Base-by-base conservation (phyloP, 1,140 invertebrate genomes). In the Pectinophora gossypiella region DNA sequence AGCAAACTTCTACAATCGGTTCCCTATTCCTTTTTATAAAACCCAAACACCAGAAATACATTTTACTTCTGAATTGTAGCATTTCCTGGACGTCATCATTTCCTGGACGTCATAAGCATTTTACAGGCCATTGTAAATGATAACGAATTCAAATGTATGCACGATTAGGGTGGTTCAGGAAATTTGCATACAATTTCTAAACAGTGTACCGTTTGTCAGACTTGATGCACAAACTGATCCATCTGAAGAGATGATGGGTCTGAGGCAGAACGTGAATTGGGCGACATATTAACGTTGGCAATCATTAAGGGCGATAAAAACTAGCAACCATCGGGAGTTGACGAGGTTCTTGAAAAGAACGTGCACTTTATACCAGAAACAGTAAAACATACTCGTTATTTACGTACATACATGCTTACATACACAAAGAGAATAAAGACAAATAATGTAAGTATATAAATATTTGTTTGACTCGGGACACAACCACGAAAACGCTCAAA, bases 101-200 rank as follows among this genome's bases (percentile, higher is more conserved):
- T 32, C 27, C 27, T 2, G 27, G 6, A 1, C 27, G 27, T 1
- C 9, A 32, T 9, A 32, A 32, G 9, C 1, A 32, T 32, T 9
- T 32, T 32, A 32, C 27, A 9, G n/a, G 7, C 10, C 36, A 40
- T 40, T 40, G 36, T 40, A 18, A 15, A 15, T 15, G 5, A 40
- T 40, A 13, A 40, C 36, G 7, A 15, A 40, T 40, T 40, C 36
- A 40, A 40, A 40, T 40, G 36, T 40, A 40, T 40, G 36, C 36
- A 15, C 16, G 36, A 40, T 40, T 40, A 40, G 36, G 36, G 36
- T 40, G 10, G 36, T 15, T 6, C 16, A 18, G 16, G 10, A 15
- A 40, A 40, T 40, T 40, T 40, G 16, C 36, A 40, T 40, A 40
- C 36, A 15, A 40, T 40, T 40, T 40, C 36, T 18, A 18, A 40